A percentile compares a stretch with the other conserved stretches of the same genome.
Evolutionary conservation across 2,113 vertebrate genomes (phyloP).

Genomic region (Martes martes): DNA sequence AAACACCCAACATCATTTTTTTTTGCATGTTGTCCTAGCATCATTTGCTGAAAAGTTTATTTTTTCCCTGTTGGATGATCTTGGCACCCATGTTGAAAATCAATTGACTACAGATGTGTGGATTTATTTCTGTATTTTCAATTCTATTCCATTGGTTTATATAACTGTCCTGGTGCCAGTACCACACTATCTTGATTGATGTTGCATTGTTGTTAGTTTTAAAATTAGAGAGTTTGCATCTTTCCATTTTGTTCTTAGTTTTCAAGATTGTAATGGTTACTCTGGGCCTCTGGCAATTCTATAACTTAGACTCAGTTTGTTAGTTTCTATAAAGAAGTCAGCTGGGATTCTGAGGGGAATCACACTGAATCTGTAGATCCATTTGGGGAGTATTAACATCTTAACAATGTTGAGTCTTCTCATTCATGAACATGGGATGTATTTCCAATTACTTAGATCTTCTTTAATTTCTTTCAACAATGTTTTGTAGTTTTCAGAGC

Average conservation of each 20-base stretch:
- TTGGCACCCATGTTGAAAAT: neutral
- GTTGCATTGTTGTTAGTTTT: neutral
- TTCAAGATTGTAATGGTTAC: neutral
- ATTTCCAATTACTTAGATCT: neutral
- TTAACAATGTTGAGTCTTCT: neutral
- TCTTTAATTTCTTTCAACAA: neutral
- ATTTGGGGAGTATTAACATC: neutral
- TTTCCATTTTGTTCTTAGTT: neutral
- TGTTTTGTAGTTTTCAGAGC: neutral
- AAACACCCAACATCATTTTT: neutral
- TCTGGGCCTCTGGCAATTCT: neutral
- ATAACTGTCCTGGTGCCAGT: too few relatives aligned
- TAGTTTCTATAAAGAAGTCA: neutral
- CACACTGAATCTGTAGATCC: neutral
- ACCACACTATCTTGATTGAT: neutral
- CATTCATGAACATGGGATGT: neutral
- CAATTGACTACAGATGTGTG: too few relatives aligned
- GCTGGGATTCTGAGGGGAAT: neutral
- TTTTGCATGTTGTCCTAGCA: neutral
- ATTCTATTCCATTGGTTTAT: neutral
- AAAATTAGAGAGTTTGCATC: neutral
- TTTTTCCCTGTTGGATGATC: neutral
- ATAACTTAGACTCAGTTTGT: neutral
- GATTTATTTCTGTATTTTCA: neutral
- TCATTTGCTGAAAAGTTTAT: neutral